phyloP scores from a whole-genome alignment of 1,140 invertebrate genomes.

The Orius insidiosus region DNA sequence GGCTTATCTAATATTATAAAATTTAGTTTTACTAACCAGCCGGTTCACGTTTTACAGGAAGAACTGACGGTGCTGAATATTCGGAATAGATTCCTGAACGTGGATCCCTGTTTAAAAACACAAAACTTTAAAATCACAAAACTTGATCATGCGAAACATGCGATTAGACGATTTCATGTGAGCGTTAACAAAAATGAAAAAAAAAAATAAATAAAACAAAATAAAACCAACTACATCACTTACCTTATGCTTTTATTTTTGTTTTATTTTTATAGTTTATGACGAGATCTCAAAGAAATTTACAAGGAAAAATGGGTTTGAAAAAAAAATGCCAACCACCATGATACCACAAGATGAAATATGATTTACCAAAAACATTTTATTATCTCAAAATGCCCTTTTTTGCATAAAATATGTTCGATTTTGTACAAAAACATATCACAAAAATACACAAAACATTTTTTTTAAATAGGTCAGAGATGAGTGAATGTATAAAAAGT shows the following conservation, averaged over 20 bases:
- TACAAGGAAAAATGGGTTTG: neutral
- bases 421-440: too few species aligned
- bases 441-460: neutral
- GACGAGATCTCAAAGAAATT: neutral
- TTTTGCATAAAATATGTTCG: too few species aligned
- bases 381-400: neutral
- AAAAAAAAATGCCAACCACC: neutral
- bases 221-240: too few species aligned
- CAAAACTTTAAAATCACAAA: constrained; percentile 7
- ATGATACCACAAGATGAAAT: neutral
- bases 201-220: neutral
- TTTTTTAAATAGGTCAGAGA: constrained; percentile 9
- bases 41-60: constrained; percentile 11
- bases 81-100: constrained; percentile 6
- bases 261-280: too few species aligned
- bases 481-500: constrained; percentile 13
- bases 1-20: too few species aligned
- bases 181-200: neutral
- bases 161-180: neutral
- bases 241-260: too few species aligned
- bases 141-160: constrained; percentile 9
- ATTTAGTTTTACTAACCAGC: constrained; percentile 6
- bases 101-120: neutral
- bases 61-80: neutral
- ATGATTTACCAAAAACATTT: constrained; percentile 1